Percentiles rank a stretch among this genome's conserved stretches.
Conservation (phyloP, 2,797 vertebrate genomes). For the Orestias chungarensis region DNA sequence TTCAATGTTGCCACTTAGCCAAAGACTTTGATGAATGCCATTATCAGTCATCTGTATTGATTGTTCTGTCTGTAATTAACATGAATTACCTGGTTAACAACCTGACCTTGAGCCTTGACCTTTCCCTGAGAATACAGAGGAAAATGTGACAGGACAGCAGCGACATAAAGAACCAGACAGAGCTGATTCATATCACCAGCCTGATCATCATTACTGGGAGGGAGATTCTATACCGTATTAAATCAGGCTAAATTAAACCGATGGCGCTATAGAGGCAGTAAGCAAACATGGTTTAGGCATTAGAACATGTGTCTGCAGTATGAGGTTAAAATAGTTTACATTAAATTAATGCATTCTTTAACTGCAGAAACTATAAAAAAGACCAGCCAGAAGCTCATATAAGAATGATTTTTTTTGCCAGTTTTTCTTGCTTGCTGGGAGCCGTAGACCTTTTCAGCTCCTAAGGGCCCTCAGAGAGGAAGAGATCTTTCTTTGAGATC, state of each 20-base stretch:
- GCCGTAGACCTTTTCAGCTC: conserved; percentile 18
- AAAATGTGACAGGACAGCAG: not conserved
- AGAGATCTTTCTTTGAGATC: conserved; percentile 30
- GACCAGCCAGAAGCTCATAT: conserved; percentile 1
- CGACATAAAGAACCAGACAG: not conserved
- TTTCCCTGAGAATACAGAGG: conserved; percentile 17
- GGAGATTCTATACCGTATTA: not conserved
- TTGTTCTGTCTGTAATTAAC: conserved; percentile 38
- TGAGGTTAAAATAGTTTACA: not conserved
- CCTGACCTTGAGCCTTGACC: conserved; percentile 37
- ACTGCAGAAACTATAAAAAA: not conserved
- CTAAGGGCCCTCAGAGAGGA: conserved; percentile 23
- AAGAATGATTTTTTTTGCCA: conserved; percentile 32
- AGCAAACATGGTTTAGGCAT: not conserved
- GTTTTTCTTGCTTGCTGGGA: conserved; percentile 7
- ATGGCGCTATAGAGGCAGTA: not conserved
- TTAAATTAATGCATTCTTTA: not conserved
- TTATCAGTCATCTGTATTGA: conserved; percentile 42
- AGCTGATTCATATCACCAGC: not conserved
- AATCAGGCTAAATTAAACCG: not conserved
- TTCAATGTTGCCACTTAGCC: conserved; percentile 12
- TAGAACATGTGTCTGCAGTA: not conserved
- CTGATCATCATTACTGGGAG: not conserved
- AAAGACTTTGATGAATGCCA: conserved; percentile 19
- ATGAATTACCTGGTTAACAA: conserved; percentile 54